phyloP scores from a whole-genome alignment of 2,888 invertebrate genomes.

The Magallana nippona region DNA sequence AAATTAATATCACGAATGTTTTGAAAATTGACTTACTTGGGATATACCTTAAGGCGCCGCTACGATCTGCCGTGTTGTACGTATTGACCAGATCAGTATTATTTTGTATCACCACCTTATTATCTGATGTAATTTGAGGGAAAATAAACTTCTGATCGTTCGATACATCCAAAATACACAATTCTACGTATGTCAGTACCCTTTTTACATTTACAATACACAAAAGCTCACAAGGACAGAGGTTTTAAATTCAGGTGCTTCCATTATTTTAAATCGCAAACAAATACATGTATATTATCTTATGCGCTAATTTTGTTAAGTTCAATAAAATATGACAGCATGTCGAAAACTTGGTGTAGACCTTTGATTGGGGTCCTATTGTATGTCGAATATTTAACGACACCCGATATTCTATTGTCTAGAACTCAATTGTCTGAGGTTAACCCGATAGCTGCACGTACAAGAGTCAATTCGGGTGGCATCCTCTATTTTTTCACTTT shows the following conservation, averaged over 20 bases:
- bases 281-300: neutral
- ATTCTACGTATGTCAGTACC: neutral
- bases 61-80: neutral
- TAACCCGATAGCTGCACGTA: neutral
- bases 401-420: neutral
- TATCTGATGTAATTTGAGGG: conserved; percentile 4
- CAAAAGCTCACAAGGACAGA: neutral
- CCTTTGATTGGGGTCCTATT: conserved; percentile 21
- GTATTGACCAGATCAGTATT: neutral
- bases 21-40: conserved; percentile 29
- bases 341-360: neutral
- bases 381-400: neutral
- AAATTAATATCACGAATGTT: conserved; percentile 13
- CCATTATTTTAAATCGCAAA: conserved; percentile 18
- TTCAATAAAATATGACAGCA: conserved; percentile 9
- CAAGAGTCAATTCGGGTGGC: neutral
- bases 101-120: neutral
- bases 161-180: neutral
- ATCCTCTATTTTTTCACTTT: neutral
- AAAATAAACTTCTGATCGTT: conserved; percentile 12
- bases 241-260: neutral
- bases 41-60: conserved; percentile 3
- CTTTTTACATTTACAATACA: neutral
- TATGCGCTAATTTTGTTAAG: neutral
- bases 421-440: neutral